A percentile compares a stretch with the other conserved stretches of the same genome.
Conservation (phyloP, 2,113 vertebrate genomes). For the Mesitornis unicolor region DNA sequence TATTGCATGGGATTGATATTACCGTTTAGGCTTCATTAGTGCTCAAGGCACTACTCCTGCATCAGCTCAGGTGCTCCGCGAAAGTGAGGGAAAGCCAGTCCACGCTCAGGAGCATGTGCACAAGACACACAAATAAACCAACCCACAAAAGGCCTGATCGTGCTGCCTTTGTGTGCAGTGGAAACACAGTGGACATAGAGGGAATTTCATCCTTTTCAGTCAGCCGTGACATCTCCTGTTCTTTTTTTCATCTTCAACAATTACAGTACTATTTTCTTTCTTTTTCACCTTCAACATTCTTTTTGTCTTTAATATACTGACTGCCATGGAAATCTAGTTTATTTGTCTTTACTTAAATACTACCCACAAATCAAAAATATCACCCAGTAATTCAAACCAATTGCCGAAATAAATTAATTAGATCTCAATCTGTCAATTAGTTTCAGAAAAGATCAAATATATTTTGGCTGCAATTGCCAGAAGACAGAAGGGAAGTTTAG, state of each 20-base stretch:
- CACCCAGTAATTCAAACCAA: neutral
- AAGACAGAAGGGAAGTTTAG: neutral
- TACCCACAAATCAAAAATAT: neutral
- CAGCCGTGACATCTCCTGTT: neutral
- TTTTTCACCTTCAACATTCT: neutral
- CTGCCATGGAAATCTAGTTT: neutral
- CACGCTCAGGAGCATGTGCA: neutral
- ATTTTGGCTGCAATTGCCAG: neutral
- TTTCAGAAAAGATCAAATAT: neutral
- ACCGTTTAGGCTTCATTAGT: neutral
- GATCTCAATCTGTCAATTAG: neutral
- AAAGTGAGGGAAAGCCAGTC: neutral
- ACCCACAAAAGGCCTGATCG: neutral
- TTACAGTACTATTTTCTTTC: neutral
- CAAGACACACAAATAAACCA: neutral
- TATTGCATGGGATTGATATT: neutral
- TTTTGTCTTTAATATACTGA: neutral
- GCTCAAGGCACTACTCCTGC: neutral
- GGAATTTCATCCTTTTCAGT: neutral
- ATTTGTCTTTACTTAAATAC: neutral
- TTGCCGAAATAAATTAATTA: neutral
- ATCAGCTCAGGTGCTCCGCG: neutral
- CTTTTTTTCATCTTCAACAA: neutral
- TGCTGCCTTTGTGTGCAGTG: neutral
- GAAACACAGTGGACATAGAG: neutral